phyloP scores from a whole-genome alignment of 2,797 vertebrate genomes.

The Scyliorhinus canicula region DNA sequence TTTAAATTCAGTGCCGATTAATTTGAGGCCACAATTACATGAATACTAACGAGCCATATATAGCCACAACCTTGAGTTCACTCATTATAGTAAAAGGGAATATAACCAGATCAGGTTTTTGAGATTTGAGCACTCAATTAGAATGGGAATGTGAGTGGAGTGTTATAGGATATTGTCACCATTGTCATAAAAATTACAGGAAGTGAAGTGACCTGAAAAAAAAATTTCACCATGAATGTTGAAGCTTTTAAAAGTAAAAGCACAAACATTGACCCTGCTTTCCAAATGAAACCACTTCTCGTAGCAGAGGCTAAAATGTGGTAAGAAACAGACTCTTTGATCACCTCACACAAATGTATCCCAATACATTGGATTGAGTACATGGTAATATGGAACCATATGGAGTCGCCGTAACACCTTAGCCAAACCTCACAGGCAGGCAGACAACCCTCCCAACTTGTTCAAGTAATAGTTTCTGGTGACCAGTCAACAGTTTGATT shows the following conservation, averaged over 20 bases:
- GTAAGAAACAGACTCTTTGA: background rate
- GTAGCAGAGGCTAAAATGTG: no score
- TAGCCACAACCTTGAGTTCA: background rate
- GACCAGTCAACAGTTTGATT: background rate
- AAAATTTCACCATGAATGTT: background rate
- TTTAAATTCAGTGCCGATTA: background rate
- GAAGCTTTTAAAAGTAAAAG: background rate
- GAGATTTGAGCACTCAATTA: background rate
- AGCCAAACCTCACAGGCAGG: background rate
- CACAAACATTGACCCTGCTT: background rate
- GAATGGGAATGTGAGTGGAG: background rate
- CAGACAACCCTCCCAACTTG: background rate
- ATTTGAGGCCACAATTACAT: background rate
- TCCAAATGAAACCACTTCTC: no score
- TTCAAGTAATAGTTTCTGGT: background rate
- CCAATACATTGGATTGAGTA: background rate
- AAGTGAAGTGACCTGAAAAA: background rate
- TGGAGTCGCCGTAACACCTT: background rate
- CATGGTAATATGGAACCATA: background rate
- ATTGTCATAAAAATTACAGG: background rate
- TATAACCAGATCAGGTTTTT: slow-evolving; percentile 4
- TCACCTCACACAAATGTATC: background rate
- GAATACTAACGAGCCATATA: background rate
- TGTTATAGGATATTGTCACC: background rate
- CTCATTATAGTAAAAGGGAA: slow-evolving; percentile 18